phyloP scores from a whole-genome alignment of 1,140 invertebrate genomes.

The Leptestheria dahalacensis region DNA sequence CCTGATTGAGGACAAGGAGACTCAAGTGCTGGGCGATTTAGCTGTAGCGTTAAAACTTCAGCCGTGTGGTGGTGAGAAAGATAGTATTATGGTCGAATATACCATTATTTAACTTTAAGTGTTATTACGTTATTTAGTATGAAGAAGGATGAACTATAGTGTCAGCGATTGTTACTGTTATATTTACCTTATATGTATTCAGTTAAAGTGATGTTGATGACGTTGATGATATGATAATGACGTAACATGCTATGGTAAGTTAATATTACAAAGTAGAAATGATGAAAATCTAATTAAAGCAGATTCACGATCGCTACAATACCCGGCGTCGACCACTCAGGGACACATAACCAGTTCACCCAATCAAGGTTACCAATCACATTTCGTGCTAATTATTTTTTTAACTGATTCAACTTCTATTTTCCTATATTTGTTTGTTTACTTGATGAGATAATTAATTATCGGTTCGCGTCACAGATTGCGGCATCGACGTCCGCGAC shows the following conservation, averaged over 20 bases:
- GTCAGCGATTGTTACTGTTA: too few species aligned
- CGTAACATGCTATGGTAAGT: too few species aligned
- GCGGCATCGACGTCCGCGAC: too few species aligned
- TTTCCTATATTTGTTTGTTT: too few species aligned
- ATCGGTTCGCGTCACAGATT: too few species aligned
- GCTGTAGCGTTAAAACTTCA: conserved; percentile 27
- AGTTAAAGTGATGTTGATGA: too few species aligned
- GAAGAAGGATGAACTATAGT: too few species aligned
- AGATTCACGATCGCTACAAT: not conserved
- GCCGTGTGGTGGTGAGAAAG: conserved; percentile 19
- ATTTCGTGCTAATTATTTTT: not conserved
- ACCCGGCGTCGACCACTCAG: not conserved
- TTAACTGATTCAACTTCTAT: not conserved
- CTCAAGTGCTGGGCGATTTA: conserved; percentile 68
- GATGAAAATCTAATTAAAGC: not conserved
- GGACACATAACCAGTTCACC: not conserved
- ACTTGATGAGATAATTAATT: too few species aligned
- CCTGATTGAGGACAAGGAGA: conserved; percentile 87
- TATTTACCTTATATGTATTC: too few species aligned
- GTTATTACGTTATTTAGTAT: not conserved
- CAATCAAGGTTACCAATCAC: not conserved
- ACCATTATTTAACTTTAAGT: not conserved
- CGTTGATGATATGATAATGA: too few species aligned
- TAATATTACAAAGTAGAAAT: too few species aligned
- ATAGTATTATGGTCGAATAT: too few species aligned